phyloP scores from a whole-genome alignment of 2,113 vertebrate species.

The Megaptera novaeangliae region DNA sequence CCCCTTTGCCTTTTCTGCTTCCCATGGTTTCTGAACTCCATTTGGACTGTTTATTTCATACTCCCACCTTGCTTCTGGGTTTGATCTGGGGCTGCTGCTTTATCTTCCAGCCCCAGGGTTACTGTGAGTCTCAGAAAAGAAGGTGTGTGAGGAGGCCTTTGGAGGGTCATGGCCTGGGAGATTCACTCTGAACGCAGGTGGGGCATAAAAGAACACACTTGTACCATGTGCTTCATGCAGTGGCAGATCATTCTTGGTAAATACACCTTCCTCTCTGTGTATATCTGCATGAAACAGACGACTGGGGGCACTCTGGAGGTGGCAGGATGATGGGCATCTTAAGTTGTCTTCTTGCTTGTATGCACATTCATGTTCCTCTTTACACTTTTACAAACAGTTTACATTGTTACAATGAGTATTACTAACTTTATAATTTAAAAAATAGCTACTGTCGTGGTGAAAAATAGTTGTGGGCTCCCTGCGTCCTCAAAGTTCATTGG shows the following conservation, averaged over 20 bases:
- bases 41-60: accelerated
- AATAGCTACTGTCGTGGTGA: not conserved
- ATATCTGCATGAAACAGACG: accelerated
- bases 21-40: not conserved
- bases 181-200: not conserved
- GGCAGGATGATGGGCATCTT: accelerated
- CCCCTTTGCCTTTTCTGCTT: not conserved
- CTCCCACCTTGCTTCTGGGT: not conserved
- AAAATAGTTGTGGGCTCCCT: not conserved
- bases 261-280: not conserved
- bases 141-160: not conserved
- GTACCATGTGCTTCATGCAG: accelerated
- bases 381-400: accelerated
- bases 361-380: accelerated
- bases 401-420: accelerated
- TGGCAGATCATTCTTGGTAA: accelerated
- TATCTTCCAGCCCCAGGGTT: not conserved
- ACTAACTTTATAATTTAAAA: not conserved
- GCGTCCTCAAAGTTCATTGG: not conserved
- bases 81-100: accelerated
- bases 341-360: accelerated
- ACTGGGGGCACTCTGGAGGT: not conserved
- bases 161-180: not conserved
- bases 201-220: not conserved
- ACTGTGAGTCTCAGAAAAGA: not conserved